phyloP scores from a whole-genome alignment of 2,888 invertebrate genomes.

The Ernsta delagoae region DNA sequence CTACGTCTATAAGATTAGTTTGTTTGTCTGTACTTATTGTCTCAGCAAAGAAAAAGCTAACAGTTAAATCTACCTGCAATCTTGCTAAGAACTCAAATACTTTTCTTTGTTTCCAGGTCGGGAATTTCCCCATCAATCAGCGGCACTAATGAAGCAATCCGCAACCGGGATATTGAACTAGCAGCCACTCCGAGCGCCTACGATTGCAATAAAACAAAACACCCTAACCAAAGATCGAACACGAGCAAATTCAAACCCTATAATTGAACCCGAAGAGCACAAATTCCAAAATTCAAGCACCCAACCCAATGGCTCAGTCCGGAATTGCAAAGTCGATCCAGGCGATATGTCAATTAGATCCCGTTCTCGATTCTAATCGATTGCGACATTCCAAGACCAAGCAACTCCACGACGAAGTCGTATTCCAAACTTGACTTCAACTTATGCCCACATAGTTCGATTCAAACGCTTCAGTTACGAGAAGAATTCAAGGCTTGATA shows the following conservation, averaged over 20 bases:
- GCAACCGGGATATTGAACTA: conserved; percentile 79
- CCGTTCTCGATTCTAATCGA: conserved; percentile 67
- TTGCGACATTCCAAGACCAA: conserved; percentile 64
- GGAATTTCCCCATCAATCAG: conserved; percentile 70
- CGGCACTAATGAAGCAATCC: conserved; percentile 81
- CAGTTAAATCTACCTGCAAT: neutral
- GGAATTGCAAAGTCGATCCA: conserved; percentile 66
- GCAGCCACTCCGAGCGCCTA: conserved; percentile 67
- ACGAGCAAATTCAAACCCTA: conserved; percentile 62
- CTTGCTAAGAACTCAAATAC: conserved; percentile 43
- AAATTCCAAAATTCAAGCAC: conserved; percentile 48
- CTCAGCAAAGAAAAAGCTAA: neutral
- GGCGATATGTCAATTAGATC: conserved; percentile 77
- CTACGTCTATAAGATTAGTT: too few species aligned
- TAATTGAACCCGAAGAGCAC: conserved; percentile 50
- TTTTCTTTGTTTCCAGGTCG: conserved; percentile 73
- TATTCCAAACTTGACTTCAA: conserved; percentile 73
- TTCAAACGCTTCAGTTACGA: conserved; percentile 38
- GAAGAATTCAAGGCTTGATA: conserved; percentile 45
- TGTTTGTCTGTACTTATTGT: too few species aligned
- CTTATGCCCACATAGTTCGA: conserved; percentile 35
- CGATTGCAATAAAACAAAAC: conserved; percentile 74
- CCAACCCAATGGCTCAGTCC: conserved; percentile 56
- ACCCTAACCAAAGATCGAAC: conserved; percentile 52
- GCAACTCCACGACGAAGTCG: conserved; percentile 69